Base-by-base conservation (phyloP, 2,888 invertebrate genomes). In the Drosophila meridiana region DNA sequence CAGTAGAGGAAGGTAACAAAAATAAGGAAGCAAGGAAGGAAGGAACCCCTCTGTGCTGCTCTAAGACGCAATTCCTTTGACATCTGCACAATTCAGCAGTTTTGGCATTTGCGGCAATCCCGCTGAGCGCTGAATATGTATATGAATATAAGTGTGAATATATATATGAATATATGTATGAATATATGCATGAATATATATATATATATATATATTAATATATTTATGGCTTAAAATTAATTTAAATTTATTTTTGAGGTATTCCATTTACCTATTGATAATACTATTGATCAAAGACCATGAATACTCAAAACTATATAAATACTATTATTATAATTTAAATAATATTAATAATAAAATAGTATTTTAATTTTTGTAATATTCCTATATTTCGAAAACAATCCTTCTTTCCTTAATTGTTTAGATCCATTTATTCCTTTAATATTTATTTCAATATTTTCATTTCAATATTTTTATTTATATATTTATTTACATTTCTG, bases 51-150 rank as follows among this genome's bases (percentile, higher is more conserved):
- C 50, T 30, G 48, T 26, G 55, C 34, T 8, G 11, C 32, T 20
- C 47, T 42, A 42, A 57, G 61, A 38, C 45, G 57, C 60, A 69
- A 13, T 55, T 60, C 26, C 59, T 9, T 57, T 34, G 34, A 47
- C 59, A 43, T 56, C 47, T 55, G 32, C 58, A 47, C 52, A 69
- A 57, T 57, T 42, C 62, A 40, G 34, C 9, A 50, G 69, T 38
- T 68, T 57, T 69, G 68, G 38, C 66, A 66, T 32, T 40, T 63
- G 61, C 45, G 66, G 66, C 66, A 45, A 34, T 53, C 67, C 53
- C 66, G 66, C 53, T 67, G 67, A 4, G 66, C 11, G 45, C 43
- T 30, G 42, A 28, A 56, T 40, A 53, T 26, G 36, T 40, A n/a
- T 11, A 55, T 3, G 28, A n/a, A 28, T 26, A 26, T 55, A 40